These are phyloP conservation scores for Pholis gunnellus DNA, from an alignment of 2,113 vertebrate species.

Conservation along the genomic window DNA sequence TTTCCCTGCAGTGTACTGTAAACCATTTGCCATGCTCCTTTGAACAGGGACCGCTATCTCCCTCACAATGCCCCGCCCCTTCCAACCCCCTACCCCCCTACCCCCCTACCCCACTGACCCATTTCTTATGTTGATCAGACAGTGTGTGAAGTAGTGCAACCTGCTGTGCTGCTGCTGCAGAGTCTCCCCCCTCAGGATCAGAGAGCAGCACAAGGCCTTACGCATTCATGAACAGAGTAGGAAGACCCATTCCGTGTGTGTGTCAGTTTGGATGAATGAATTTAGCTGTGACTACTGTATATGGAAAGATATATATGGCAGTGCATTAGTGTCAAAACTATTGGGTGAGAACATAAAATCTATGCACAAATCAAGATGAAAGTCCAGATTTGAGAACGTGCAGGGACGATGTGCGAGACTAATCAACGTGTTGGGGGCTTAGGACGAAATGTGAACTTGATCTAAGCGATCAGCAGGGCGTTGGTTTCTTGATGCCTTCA, in stretches of 20 bases:
- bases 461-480: conserved; percentile 1
- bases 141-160: conserved; percentile 62
- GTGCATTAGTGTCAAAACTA: background rate
- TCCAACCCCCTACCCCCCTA: background rate
- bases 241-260: conserved; percentile 22
- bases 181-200: conserved; percentile 40
- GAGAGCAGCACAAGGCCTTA: conserved; percentile 48
- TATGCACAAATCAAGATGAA: background rate
- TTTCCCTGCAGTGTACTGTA: conserved; percentile 21
- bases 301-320: background rate
- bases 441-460: conserved; percentile 11
- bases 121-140: conserved; percentile 69
- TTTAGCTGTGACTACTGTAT: conserved; percentile 7
- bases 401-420: background rate
- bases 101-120: conserved; percentile 43
- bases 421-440: background rate
- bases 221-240: conserved; percentile 70
- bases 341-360: background rate
- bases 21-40: conserved; percentile 46
- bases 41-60: conserved; percentile 56
- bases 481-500: background rate
- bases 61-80: conserved; percentile 39
- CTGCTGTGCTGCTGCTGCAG: conserved; percentile 47
- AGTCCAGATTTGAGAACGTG: conserved; percentile 5
- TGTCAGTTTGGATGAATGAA: conserved; percentile 32